Evolutionary conservation across 2,113 vertebrate genomes (phyloP).

Genomic region (Thunnus maccoyii): DNA sequence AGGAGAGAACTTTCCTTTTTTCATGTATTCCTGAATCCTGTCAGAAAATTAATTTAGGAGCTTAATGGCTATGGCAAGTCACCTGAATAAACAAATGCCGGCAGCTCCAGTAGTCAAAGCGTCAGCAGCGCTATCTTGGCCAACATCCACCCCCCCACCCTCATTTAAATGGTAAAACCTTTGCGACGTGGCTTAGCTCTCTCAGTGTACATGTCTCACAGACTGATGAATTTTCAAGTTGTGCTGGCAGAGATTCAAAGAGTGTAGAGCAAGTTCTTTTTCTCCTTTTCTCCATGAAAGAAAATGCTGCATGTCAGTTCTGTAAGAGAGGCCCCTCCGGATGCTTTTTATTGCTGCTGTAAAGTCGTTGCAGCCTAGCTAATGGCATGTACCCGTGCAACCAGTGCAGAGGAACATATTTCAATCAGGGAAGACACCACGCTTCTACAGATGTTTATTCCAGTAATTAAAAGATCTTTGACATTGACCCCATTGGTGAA

Average conservation of each 20-base stretch:
- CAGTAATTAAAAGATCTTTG: slow-evolving; percentile 53
- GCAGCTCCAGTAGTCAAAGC: slow-evolving; percentile 5
- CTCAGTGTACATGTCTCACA: background rate
- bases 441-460: slow-evolving; percentile 9
- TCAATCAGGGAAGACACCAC: background rate
- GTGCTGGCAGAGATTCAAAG: slow-evolving; percentile 25
- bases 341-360: slow-evolving; percentile 39
- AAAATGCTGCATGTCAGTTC: background rate
- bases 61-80: slow-evolving; percentile 22
- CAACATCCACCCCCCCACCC: no score
- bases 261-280: background rate
- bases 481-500: slow-evolving; percentile 38
- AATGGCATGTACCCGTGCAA: slow-evolving; percentile 5
- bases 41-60: slow-evolving; percentile 24
- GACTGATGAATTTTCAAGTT: slow-evolving; percentile 28
- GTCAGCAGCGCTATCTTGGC: slow-evolving; percentile 1
- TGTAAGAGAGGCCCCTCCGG: background rate
- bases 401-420: slow-evolving; percentile 23
- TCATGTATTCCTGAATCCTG: background rate
- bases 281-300: background rate
- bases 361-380: background rate
- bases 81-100: slow-evolving; percentile 39
- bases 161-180: slow-evolving; percentile 37
- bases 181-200: slow-evolving; percentile 11
- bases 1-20: background rate